These are phyloP conservation scores for Eulacestoma nigropectus DNA, from an alignment of 2,113 vertebrate species.

Conservation along the genomic window DNA sequence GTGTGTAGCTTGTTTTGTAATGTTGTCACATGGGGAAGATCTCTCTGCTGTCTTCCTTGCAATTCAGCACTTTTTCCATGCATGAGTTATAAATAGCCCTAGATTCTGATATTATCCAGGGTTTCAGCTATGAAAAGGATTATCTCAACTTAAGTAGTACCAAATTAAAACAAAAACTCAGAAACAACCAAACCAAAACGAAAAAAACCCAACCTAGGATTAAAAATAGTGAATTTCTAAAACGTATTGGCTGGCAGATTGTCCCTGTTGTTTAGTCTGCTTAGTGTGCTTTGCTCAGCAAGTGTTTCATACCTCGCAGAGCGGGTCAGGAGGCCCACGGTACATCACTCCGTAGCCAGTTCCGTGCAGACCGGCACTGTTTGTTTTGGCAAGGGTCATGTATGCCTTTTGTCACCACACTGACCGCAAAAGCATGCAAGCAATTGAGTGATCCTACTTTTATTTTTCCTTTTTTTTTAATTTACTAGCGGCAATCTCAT, in stretches of 20 bases:
- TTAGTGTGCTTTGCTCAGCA: neutral
- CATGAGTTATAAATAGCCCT: neutral
- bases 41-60: neutral
- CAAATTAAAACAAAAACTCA: neutral
- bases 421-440: neutral
- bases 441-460: too few relatives aligned
- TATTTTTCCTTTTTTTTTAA: rapidly evolving
- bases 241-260: too few relatives aligned
- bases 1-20: neutral
- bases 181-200: neutral
- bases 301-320: rapidly evolving
- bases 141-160: neutral
- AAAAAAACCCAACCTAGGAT: neutral
- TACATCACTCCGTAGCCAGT: rapidly evolving
- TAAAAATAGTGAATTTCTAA: neutral
- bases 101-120: neutral
- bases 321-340: rapidly evolving
- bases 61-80: neutral
- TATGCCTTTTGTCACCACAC: rapidly evolving
- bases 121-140: neutral
- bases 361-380: rapidly evolving
- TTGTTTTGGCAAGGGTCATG: neutral
- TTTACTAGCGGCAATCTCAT: too few relatives aligned
- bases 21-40: neutral
- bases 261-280: neutral